These are phyloP conservation scores for Ormyrus nitidulus DNA, from an alignment of 2,888 invertebrate genomes.

Conservation along the genomic window DNA sequence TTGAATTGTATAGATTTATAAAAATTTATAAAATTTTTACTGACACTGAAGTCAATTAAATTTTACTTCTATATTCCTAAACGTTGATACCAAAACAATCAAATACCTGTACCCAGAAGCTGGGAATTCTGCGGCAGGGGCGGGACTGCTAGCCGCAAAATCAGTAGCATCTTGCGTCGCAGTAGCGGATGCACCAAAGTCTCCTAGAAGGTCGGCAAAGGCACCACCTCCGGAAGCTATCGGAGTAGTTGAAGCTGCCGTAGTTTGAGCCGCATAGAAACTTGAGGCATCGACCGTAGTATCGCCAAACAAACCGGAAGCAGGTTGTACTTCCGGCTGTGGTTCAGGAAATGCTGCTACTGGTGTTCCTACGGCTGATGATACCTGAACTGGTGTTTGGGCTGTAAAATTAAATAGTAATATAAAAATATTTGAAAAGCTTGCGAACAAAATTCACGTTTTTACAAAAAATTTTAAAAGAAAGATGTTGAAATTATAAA, in stretches of 20 bases:
- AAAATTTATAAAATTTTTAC: too few relatives aligned
- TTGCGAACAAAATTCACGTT: too few relatives aligned
- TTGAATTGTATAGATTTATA: too few relatives aligned
- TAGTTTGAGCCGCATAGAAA: slow-evolving; percentile 32
- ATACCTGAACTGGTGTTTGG: background rate
- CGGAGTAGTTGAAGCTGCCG: background rate
- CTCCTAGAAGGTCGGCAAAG: slow-evolving; percentile 42
- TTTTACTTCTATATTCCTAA: too few relatives aligned
- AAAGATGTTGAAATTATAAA: too few relatives aligned
- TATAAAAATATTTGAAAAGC: background rate
- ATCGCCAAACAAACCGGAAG: slow-evolving; percentile 40
- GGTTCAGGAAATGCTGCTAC: slow-evolving; percentile 56
- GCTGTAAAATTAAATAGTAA: slow-evolving; percentile 8
- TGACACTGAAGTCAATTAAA: too few relatives aligned
- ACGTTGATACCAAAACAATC: background rate
- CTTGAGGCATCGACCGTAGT: slow-evolving; percentile 48
- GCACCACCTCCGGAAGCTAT: background rate
- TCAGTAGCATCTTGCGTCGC: background rate
- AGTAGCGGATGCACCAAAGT: slow-evolving; percentile 16
- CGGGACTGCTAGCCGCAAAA: slow-evolving; percentile 62
- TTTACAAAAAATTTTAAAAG: too few relatives aligned
- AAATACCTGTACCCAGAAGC: slow-evolving; percentile 50
- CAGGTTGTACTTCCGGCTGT: background rate
- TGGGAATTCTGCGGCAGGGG: slow-evolving; percentile 67
- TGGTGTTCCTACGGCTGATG: background rate